Base-by-base conservation (phyloP, 2,888 invertebrate species). In the Drosophila testacea region DNA sequence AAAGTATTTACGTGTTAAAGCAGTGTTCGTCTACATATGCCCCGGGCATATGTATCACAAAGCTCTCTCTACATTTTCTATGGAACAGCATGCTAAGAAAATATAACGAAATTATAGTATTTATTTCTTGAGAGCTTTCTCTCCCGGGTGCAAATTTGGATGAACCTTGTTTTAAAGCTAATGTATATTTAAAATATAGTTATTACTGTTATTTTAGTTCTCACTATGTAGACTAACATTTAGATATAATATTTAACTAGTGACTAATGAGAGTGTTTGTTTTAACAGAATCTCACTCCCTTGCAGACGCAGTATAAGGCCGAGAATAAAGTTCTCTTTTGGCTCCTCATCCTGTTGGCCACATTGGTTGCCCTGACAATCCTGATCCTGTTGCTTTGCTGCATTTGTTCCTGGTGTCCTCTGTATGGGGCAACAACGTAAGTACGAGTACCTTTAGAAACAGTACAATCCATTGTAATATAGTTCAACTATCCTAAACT, bases 321-420 rank as follows among this genome's bases (percentile, higher is more conserved):
- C 48, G 96, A 96, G 83, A 96, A 95, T 89, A 94, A 95, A 80
- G 92, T 95, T 59, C 91, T 96, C 55, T 95, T 96, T 89, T 97
- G 97, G 97, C 91, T 97, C 27, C 93, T 97, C 56, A 95, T 97
- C 77, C 92, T 96, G 13, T 92, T 97, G 70, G 95, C 96, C 51
- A 94, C 97, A 32, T 92, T 97, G 69, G 94, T 97, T 77, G 94
- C 97, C 0, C 86, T 96, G 32, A 94, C 96, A 10, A 94, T 96
- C 75, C 92, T 96, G 65, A 94, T 95, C 57, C 93, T 97, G 52
- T 94, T 97, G 72, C 94, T 96, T 68, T 97, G 97, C 92, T 97
- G 97, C 89, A 95, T 97, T 74, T 97, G 97, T 90, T 96, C 96
- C 81, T 96, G 96, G 86, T 97, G 97, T 89, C 97, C 97, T n/a